Base-by-base conservation (phyloP, 2,888 invertebrate species). In the Drosophila subquinaria region DNA sequence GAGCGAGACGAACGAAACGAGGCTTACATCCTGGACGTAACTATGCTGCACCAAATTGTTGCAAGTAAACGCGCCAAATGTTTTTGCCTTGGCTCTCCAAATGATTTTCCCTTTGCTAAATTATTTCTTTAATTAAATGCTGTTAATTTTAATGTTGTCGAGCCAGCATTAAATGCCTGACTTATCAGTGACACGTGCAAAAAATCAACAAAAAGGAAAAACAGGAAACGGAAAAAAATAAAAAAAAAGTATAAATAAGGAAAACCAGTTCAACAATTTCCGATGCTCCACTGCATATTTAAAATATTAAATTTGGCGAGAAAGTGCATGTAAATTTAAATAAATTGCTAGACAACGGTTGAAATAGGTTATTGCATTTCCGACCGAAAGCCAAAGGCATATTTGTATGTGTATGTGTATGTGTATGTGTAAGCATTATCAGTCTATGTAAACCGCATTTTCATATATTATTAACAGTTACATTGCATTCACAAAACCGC, bases 121-220 rank as follows among this genome's bases (percentile, higher is more conserved):
- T 83, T 81, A 86, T 83, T 81, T 81, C 76, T 83, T 88, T 88
- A 84, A 84, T 84, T 84, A 84, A 88, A 79, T 68, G 84, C 72
- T 69, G 86, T 84, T 84, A 83, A 83, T 86, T 86, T 84, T 71
- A 73, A 81, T 78, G 71, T 65, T 77, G 69, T 69, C 65, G 42
- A 57, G 33, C 23, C 47, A 63, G 69, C 73, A 72, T 62, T 62
- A 47, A 85, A 72, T 68, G 61, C 48, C 73, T 64, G 73, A 64
- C 73, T 70, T 79, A 64, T 76, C 70, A 64, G 51, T 43, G 47
- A 33, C 56, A 59, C 65, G 60, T 80, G 60, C 36, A 30, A 15
- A 59, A 52, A 43, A 65, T 27, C 20, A 27, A 17, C 35, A 66
- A 40, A 17, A 48, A 57, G 23, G 27, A 20, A 10, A 36, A 43